Percentiles rank a stretch among this genome's conserved stretches.
Conservation (phyloP, 2,797 vertebrate genomes). For the Arctocebus calabarensis region DNA sequence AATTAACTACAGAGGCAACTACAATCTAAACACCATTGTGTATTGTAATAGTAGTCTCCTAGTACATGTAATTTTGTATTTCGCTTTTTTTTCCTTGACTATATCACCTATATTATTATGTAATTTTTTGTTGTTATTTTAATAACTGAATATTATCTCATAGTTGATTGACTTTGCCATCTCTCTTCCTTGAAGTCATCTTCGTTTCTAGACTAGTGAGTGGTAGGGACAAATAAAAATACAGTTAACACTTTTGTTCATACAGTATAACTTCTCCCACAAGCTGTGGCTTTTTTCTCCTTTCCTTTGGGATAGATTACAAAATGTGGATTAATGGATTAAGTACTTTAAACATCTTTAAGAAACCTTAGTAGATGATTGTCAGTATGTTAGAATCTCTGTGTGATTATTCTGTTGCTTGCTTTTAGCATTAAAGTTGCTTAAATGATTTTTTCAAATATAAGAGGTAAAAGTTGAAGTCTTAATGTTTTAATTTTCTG, state of each 20-base stretch:
- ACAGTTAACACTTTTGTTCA: not conserved
- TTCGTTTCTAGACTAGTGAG: not conserved
- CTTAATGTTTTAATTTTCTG: constrained; percentile 26
- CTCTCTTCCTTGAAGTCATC: not conserved
- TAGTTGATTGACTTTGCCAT: not conserved
- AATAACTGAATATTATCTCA: not conserved
- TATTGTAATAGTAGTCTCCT: not conserved
- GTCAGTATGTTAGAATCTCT: not conserved
- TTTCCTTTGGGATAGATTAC: not conserved
- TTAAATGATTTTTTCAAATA: not conserved
- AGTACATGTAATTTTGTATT: not conserved
- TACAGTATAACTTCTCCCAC: not conserved
- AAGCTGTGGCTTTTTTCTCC: not conserved
- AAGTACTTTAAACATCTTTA: constrained; percentile 19
- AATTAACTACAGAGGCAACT: not conserved
- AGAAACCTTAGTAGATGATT: not conserved
- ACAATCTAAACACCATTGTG: not conserved
- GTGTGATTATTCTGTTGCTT: not conserved
- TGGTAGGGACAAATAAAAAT: not conserved
- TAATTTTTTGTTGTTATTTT: constrained; percentile 17
- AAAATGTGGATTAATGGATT: not conserved
- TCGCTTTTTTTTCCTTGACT: not conserved
- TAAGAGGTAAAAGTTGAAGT: not conserved
- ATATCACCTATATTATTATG: not conserved
- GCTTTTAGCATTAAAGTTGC: not conserved